phyloP scores from a whole-genome alignment of 2,797 vertebrate genomes.

The Phylloscopus collybita region DNA sequence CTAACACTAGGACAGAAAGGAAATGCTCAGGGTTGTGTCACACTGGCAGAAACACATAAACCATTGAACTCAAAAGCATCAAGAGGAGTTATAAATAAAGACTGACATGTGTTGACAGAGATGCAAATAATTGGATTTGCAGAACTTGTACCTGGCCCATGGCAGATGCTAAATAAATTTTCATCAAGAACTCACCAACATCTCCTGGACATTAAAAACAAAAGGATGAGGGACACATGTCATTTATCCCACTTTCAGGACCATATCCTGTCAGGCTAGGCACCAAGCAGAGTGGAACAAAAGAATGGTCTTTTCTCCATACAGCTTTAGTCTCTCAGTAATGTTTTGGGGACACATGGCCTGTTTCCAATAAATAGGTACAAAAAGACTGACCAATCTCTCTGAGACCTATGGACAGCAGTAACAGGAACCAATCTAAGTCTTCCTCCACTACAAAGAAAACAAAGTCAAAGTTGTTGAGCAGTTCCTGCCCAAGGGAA shows the following conservation, averaged over 20 bases:
- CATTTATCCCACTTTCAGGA: background rate
- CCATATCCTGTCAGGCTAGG: background rate
- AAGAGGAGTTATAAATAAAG: background rate
- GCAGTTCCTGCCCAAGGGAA: background rate
- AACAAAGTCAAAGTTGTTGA: background rate
- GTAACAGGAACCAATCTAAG: background rate
- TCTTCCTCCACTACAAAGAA: background rate
- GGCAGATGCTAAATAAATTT: background rate
- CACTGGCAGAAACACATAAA: background rate
- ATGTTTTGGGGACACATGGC: background rate
- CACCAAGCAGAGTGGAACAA: background rate
- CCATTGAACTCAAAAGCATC: background rate
- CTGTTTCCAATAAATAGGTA: background rate
- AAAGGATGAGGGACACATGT: background rate
- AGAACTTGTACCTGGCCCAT: background rate
- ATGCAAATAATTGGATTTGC: slow-evolving; percentile 17
- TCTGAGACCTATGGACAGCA: fast-evolving
- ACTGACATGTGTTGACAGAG: slow-evolving; percentile 8
- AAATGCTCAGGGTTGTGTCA: background rate
- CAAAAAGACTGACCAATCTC: background rate
- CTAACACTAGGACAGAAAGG: background rate
- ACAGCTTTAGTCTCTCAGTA: background rate
- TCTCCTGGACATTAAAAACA: background rate
- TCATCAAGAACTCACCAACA: background rate
- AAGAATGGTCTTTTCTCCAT: background rate